Conservation (phyloP, 2,888 invertebrate genomes). For the Caenorhabditis plicata region DNA sequence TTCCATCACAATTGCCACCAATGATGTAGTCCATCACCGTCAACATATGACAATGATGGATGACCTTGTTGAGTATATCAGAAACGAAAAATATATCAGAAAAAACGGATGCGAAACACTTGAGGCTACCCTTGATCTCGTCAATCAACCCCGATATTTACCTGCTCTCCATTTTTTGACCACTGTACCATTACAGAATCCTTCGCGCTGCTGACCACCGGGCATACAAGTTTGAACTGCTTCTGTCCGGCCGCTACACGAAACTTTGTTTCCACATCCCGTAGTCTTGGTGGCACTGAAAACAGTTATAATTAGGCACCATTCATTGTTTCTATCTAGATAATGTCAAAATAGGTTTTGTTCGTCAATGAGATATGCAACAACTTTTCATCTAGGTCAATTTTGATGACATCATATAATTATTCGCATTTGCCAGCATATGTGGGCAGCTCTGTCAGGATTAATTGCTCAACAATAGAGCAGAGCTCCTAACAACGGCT, state of each 20-base stretch:
- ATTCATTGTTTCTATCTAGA: background rate
- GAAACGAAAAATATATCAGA: conserved; percentile 12
- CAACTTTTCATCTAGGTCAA: too few species aligned
- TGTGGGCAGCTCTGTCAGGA: too few species aligned
- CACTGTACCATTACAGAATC: conserved; percentile 58
- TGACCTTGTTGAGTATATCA: conserved; percentile 31
- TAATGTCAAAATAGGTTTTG: background rate
- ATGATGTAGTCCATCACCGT: conserved; percentile 33
- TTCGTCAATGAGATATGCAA: too few species aligned
- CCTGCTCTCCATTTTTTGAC: conserved; percentile 60
- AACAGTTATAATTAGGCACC: conserved; percentile 2
- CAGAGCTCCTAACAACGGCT: too few species aligned
- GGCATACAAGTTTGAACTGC: conserved; percentile 57
- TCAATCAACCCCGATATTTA: background rate
- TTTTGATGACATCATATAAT: background rate
- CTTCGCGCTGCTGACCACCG: conserved; percentile 47
- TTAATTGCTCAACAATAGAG: too few species aligned
- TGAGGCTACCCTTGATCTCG: background rate
- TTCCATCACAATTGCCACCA: conserved; percentile 30
- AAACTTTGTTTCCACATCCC: conserved; percentile 50
- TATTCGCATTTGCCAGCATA: too few species aligned
- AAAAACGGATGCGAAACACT: background rate
- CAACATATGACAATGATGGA: conserved; percentile 39
- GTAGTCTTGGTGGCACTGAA: conserved; percentile 55
- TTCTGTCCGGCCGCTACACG: conserved; percentile 57